A percentile compares a stretch with the other conserved stretches of the same genome.
These are phyloP conservation scores for Dendrocincla fuliginosa DNA, from an alignment of 2,797 vertebrate species.

Conservation along the genomic window DNA sequence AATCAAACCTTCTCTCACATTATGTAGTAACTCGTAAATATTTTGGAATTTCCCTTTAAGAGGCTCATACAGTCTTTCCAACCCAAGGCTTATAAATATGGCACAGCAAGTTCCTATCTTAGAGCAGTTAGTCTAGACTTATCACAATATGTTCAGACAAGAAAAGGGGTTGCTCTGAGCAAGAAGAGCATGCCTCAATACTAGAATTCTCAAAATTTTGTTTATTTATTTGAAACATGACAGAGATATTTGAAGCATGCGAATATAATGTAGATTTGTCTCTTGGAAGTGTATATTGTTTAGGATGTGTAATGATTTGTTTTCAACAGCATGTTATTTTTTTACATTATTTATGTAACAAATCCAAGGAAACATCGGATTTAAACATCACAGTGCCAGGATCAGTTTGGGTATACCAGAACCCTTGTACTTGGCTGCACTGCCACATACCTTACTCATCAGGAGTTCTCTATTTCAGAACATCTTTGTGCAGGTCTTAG, in stretches of 20 bases:
- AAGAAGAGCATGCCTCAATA: accelerated
- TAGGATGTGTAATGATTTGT: neutral
- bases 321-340: neutral
- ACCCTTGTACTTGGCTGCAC: neutral
- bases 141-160: neutral
- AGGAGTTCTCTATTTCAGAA: neutral
- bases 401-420: neutral
- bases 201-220: neutral
- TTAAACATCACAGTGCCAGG: neutral
- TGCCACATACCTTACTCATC: neutral
- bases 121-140: neutral
- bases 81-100: neutral
- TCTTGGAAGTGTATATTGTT: neutral
- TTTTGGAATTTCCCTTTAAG: neutral
- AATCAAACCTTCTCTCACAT: neutral
- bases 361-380: neutral
- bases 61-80: neutral
- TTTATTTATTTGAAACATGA: neutral
- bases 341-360: neutral
- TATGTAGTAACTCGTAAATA: neutral
- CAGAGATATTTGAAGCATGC: neutral
- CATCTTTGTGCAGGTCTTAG: neutral
- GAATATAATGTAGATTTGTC: neutral
- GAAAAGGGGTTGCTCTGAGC: neutral
- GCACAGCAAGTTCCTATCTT: neutral